Evolutionary conservation across 2,888 invertebrate species (phyloP), one percentile per base, ranked within the genome.

Genomic region (Willowsia nigromaculata): DNA sequence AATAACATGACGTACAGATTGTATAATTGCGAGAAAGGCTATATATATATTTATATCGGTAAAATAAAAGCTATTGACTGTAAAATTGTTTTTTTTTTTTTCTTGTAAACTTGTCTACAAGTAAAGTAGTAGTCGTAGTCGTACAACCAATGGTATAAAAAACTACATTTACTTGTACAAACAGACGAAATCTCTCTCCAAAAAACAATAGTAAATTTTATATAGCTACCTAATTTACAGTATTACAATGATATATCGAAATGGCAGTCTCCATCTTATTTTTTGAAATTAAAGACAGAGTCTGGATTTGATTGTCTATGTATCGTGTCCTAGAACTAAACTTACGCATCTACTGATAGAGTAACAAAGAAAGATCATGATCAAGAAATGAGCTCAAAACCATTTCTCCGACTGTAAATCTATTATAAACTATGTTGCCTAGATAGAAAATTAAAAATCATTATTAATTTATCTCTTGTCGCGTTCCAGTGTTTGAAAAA

Each of bases 161-260:
- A 81, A 76, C 62, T 81, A 86, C 78, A 50, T 83, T 33, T 68
- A 62, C 74, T 88, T 88, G 74, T 82, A 82, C 71, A 88, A 88
- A 88, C 88, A 88, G 88, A 88, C 88, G 82, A 83, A 88, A 88
- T 88, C 88, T 88, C 88, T 83, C 88, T 88, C 88, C 88, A 83
- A 59, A 74, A 87, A 81, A 43, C 78, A 78, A 53, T 78, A 27
- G n/a, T 43, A 50, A n/a, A 53, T 62, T 27, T 5, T 27, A 50
- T 3, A 18, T 50, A 50, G 50, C 50, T n/a, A 13, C 50, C 7
- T 37, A 22, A 4, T 33, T 15, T 13, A 3, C 1, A 40, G 15
- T 43, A 25, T 43, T 71, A 71, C 71, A 71, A 65, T 33, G 18
- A 40, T 18, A 83, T 53, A 9, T 18, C 40, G 43, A 27, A 82